Evolutionary conservation across 2,797 vertebrate species (phyloP), one percentile per base, ranked within the genome.

Genomic region (Enteromius thamalakanensis): DNA sequence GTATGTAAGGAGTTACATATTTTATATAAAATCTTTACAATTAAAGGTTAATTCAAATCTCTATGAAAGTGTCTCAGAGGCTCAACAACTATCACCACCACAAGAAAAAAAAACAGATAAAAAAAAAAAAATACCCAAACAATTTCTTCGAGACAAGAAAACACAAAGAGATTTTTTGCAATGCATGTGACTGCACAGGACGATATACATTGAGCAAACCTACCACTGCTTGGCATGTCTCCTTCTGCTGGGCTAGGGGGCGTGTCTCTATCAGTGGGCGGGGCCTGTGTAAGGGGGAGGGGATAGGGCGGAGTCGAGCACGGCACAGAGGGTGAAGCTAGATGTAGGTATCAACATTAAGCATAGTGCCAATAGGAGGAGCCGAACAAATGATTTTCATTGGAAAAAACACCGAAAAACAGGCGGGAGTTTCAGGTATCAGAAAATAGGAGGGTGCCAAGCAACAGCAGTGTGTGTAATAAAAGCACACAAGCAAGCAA

Each of bases 241-340:
- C 96, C 96, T 92, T 95, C 95, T 88, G 93, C 94, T 87, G 94
- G 96, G 93, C 95, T 94, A 96, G 92, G 92, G 93, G 93, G 92
- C 85, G 92, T 95, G 94, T 95, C 95, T 95, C 82, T 96, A 95
- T 92, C 94, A 92, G 93, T 93, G 95, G 94, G 94, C 91, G 94
- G 94, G 94, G 95, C 96, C 97, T 98, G 97, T 91, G 96, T 95
- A 94, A 96, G 95, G 93, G 95, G 95, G 93, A 93, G 94, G 94
- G 95, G 95, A 96, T 92, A 97, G 94, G 96, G 88, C 93, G 95
- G 95, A 92, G 95, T 95, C 92, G 96, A 93, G 92, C 91, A 96
- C 93, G 94, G 95, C 93, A 97, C 94, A 93, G 96, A 96, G 93
- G 95, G 93, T 84, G 95, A 94, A 93, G 96, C 96, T 97, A 93